These are phyloP conservation scores for Manis crassicaudata DNA, from an alignment of 2,797 vertebrate species.

Conservation along the genomic window DNA sequence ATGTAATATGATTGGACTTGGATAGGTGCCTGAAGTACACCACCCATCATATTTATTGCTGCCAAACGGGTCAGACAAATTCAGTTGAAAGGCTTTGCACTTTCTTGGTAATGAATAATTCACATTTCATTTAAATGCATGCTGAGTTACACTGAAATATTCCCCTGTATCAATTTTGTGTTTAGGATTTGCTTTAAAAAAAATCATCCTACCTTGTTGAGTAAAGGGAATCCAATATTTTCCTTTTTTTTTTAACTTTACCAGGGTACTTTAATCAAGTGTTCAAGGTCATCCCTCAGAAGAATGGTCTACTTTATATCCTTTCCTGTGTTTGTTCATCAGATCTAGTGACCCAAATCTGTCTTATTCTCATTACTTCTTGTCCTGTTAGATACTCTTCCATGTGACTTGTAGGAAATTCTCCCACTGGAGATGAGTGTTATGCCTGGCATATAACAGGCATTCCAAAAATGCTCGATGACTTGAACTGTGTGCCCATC, in stretches of 20 bases:
- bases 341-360: neutral
- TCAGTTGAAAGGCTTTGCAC: conserved; percentile 73
- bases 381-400: neutral
- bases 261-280: neutral
- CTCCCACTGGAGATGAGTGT: neutral
- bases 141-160: conserved; percentile 56
- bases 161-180: conserved; percentile 37
- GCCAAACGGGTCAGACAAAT: conserved; percentile 80
- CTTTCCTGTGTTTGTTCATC: neutral
- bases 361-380: neutral
- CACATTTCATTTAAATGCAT: conserved; percentile 66
- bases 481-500: neutral
- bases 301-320: neutral
- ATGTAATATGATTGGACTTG: conserved; percentile 81
- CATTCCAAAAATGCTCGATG: neutral
- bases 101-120: conserved; percentile 72
- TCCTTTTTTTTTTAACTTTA: neutral
- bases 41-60: conserved; percentile 84
- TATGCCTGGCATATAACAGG: neutral
- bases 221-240: neutral
- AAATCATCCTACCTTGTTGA: neutral
- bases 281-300: neutral
- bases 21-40: conserved; percentile 83
- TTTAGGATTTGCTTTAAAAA: conserved; percentile 11
- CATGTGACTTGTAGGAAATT: neutral